Evolutionary conservation across 2,113 vertebrate genomes (phyloP).

Genomic region (Calidris pygmaea): DNA sequence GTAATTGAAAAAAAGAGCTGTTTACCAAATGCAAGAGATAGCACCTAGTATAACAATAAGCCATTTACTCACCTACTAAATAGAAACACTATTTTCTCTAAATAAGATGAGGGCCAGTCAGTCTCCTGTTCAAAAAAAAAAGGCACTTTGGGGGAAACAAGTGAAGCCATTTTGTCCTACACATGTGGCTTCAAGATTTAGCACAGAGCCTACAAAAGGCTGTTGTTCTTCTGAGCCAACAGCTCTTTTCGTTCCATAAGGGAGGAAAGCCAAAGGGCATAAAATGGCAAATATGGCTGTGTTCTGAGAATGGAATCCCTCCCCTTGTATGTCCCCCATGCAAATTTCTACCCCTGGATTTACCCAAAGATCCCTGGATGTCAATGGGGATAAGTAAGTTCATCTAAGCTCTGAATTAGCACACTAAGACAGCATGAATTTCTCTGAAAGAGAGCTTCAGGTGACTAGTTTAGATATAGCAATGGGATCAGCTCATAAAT

Average conservation of each 20-base stretch:
- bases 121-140: neutral
- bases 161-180: neutral
- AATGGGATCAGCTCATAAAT: neutral
- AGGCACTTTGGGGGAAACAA: accelerated
- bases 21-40: neutral
- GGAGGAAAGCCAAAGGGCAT: neutral
- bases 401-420: neutral
- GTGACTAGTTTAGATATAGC: neutral
- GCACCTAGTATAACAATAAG: neutral
- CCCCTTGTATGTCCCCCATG: neutral
- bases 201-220: neutral
- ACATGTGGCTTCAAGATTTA: neutral
- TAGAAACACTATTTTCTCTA: neutral
- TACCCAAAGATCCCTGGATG: neutral
- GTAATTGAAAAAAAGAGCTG: neutral
- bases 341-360: neutral
- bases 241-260: neutral
- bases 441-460: neutral
- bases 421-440: neutral
- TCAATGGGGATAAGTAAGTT: neutral
- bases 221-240: neutral
- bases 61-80: neutral
- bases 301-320: neutral
- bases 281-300: neutral
- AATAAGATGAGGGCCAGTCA: neutral